Evolutionary conservation across 2,113 vertebrate species (phyloP).

Genomic region (Alexandromys fortis): DNA sequence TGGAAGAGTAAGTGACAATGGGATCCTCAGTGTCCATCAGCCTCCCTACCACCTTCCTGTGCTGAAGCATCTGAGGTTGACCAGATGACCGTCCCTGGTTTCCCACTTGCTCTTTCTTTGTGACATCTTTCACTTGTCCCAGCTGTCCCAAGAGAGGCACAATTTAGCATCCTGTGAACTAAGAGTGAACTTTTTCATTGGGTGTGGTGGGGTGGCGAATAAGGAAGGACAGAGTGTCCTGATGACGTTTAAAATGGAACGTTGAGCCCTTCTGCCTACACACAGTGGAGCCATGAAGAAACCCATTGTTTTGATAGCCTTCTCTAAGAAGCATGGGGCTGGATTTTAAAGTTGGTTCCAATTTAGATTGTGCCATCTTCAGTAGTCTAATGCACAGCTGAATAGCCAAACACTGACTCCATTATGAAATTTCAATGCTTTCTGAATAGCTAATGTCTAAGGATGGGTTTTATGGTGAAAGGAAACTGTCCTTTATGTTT

Average conservation of each 20-base stretch:
- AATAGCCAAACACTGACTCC: constrained; percentile 13
- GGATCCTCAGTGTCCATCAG: neutral
- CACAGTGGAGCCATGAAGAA: neutral
- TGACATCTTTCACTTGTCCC: neutral
- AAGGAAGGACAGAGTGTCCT: constrained; percentile 16
- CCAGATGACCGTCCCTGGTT: neutral
- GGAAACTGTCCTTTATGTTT: neutral
- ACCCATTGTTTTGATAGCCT: neutral
- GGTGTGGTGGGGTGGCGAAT: neutral
- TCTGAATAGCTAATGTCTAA: neutral
- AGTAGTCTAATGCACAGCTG: neutral
- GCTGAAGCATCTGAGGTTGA: neutral
- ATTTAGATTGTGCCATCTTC: constrained; percentile 41
- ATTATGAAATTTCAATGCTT: neutral
- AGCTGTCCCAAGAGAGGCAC: neutral
- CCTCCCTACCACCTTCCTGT: neutral
- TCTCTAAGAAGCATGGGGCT: neutral
- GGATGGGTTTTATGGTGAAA: constrained; percentile 45
- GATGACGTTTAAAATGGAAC: neutral
- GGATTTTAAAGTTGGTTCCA: neutral
- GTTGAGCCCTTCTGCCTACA: neutral
- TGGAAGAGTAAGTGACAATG: neutral
- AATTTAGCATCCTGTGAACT: neutral
- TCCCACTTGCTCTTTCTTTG: neutral
- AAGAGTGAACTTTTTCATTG: neutral